A percentile compares a stretch with the other conserved stretches of the same genome.
These are phyloP conservation scores for Hemaris fuciformis DNA, from an alignment of 2,888 invertebrate genomes.

Conservation along the genomic window DNA sequence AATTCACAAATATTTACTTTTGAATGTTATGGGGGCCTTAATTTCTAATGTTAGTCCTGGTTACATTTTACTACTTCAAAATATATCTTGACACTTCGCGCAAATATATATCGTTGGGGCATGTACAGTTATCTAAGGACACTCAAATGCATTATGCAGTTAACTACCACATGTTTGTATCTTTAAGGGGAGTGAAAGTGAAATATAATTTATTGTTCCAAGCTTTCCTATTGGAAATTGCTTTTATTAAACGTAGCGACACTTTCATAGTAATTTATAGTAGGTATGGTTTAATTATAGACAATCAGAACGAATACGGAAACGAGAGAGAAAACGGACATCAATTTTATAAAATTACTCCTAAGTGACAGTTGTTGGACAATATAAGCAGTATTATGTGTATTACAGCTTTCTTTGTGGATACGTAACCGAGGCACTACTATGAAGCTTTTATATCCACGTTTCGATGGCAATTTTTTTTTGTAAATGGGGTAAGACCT, in stretches of 20 bases:
- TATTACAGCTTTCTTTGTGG: constrained; percentile 8
- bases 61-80: too few species aligned
- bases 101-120: too few species aligned
- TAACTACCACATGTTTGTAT: too few species aligned
- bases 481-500: too few species aligned
- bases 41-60: too few species aligned
- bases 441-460: too few species aligned
- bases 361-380: constrained; percentile 22
- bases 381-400: constrained; percentile 5
- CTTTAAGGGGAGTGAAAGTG: background rate
- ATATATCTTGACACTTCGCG: too few species aligned
- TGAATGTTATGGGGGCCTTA: too few species aligned
- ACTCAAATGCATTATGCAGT: too few species aligned
- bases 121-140: too few species aligned
- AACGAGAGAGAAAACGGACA: constrained; percentile 30
- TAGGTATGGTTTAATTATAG: background rate
- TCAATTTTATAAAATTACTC: constrained; percentile 34
- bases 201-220: background rate
- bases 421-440: background rate
- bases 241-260: constrained; percentile 1
- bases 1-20: too few species aligned
- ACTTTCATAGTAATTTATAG: background rate
- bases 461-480: too few species aligned
- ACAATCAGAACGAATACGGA: constrained; percentile 25
- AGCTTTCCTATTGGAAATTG: background rate